Base-by-base conservation (phyloP, 2,113 vertebrate species). In the Hippocampus zosterae region DNA sequence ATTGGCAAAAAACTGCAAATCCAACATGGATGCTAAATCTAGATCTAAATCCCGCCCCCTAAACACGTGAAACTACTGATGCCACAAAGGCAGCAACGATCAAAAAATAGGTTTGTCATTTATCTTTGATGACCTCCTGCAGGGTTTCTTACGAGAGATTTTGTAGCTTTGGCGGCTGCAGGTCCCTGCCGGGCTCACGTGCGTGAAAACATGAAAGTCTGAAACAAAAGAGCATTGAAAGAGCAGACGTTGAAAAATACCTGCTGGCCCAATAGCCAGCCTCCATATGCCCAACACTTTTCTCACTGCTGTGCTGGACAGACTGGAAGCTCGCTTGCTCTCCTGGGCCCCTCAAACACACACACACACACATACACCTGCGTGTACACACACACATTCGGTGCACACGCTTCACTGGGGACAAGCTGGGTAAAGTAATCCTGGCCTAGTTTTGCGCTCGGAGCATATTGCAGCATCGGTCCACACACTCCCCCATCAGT, bases 361-460 rank as follows among this genome's bases (percentile, higher is more conserved):
- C 55, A 82, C 68, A 44, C 42, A 44, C 60, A 82, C 68, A 12
- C 33, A 80, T 64, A 71, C 73, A 76, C 41, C 37, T 72, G 69
- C 48, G 69, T 68, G 44, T 60, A 77, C 67, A 69, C 68, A 77
- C 63, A 82, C 68, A 44, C 42, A 44, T 44, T 44, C 42, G 13
- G 2, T 33, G 40, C 85, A 85, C 87, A 92, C 78, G 88, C 91
- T 90, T 92, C 90, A 91, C 87, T 90, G 88, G 88, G 90, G 85
- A 92, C 90, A 90, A 92, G 90, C 86, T 88, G 86, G 90, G 88
- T 91, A 88, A 87, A 90, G 91, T 90, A 90, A 91, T 91, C 87
- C 78, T 92, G 90, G 89, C 89, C 91, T 90, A 88, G 85, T 90
- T 92, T 89, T 83, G 83, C 83, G 86, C 88, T 88, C 66, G 80